These are phyloP conservation scores for Homarus gammarus DNA, from an alignment of 2,888 invertebrate genomes.

Conservation along the genomic window DNA sequence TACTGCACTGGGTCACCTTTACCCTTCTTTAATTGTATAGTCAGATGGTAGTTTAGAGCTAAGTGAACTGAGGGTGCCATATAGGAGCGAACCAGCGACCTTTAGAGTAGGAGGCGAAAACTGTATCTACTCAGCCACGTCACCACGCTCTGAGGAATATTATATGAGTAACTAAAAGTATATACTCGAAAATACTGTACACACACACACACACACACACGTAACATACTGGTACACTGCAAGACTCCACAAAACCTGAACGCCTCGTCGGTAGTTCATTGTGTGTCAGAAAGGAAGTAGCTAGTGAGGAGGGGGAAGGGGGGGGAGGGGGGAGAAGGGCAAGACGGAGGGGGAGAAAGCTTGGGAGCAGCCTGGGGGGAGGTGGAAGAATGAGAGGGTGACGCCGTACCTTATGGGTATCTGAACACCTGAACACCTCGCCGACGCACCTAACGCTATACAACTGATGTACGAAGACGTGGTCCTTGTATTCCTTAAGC, in stretches of 20 bases:
- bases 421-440: not conserved
- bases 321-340: not conserved
- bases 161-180: too few species aligned
- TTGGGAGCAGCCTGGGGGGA: not conserved
- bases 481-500: not conserved
- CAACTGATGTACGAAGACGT: too few species aligned
- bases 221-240: not conserved
- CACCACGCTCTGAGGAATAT: too few species aligned
- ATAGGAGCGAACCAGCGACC: too few species aligned
- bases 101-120: too few species aligned
- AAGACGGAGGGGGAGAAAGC: slow-evolving; percentile 2
- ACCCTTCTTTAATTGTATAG: too few species aligned
- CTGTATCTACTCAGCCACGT: too few species aligned
- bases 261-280: not conserved
- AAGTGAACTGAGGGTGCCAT: too few species aligned
- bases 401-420: slow-evolving; percentile 36
- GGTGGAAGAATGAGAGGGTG: slow-evolving; percentile 5
- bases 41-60: too few species aligned
- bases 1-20: too few species aligned
- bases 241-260: not conserved
- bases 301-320: not conserved
- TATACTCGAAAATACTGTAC: slow-evolving; percentile 2
- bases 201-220: slow-evolving; percentile 1
- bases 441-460: too few species aligned
- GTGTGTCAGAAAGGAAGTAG: slow-evolving; percentile 8